These are phyloP conservation scores for Melolontha melolontha DNA, from an alignment of 2,888 invertebrate genomes.

Conservation along the genomic window DNA sequence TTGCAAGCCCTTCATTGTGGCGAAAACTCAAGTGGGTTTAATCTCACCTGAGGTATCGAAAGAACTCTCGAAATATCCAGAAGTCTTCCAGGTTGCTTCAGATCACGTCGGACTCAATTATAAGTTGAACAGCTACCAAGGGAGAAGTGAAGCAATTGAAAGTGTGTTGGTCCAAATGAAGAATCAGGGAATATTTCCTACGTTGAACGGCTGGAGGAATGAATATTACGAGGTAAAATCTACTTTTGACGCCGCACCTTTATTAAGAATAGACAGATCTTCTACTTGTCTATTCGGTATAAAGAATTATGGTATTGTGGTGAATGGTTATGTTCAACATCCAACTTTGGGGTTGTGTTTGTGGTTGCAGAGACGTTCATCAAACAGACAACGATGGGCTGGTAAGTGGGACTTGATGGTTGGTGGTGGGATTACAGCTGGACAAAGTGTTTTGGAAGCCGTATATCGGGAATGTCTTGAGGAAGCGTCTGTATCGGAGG, in stretches of 20 bases:
- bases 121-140: not conserved
- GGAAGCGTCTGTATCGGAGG: constrained; percentile 5
- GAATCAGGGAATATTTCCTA: not conserved
- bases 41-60: not conserved
- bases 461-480: constrained; percentile 2
- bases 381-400: constrained; percentile 2
- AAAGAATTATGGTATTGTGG: constrained; percentile 17
- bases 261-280: constrained; percentile 21
- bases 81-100: not conserved
- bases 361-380: constrained; percentile 28
- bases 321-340: constrained; percentile 22
- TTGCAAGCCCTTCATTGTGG: not conserved
- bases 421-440: constrained; percentile 2
- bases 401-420: constrained; percentile 9
- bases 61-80: not conserved
- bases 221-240: constrained; percentile 19
- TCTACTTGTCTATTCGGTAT: constrained; percentile 19
- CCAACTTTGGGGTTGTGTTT: constrained; percentile 17
- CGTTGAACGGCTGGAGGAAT: constrained; percentile 13
- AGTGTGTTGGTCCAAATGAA: constrained; percentile 5
- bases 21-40: not conserved
- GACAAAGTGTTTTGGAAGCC: not conserved
- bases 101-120: not conserved
- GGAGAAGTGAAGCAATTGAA: constrained; percentile 11
- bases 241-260: not conserved